Percentiles rank a stretch among this genome's conserved stretches.
Conservation (phyloP, 2,888 invertebrate species). For the Leptopterna dolabrata region DNA sequence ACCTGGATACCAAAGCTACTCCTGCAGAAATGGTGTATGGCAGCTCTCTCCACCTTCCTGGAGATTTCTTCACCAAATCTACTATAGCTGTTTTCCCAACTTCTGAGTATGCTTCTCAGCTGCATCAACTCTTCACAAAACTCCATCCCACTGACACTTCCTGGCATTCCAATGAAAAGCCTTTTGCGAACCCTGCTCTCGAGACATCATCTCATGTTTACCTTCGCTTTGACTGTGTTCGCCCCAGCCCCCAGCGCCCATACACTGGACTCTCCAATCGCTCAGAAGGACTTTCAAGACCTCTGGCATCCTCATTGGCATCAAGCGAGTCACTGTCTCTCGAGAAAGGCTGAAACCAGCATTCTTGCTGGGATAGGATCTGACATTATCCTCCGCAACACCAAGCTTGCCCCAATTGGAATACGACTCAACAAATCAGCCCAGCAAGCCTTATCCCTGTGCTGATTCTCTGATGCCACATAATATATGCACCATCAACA, state of each 20-base stretch:
- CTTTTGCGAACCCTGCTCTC: constrained; percentile 11
- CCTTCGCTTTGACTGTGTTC: constrained; percentile 49
- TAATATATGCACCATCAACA: neutral
- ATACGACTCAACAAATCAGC: neutral
- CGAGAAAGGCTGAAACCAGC: neutral
- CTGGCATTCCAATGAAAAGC: neutral
- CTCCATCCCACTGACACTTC: neutral
- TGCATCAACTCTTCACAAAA: neutral
- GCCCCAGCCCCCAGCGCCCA: constrained; percentile 35
- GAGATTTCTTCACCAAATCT: neutral
- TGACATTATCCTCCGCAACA: neutral
- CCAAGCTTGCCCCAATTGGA: neutral
- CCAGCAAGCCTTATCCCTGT: neutral
- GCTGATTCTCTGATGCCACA: neutral
- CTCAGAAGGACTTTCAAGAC: neutral
- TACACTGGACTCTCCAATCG: constrained; percentile 38
- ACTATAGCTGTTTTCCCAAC: neutral
- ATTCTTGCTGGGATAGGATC: neutral
- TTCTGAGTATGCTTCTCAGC: neutral
- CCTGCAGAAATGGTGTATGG: constrained; percentile 23
- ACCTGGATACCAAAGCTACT: neutral
- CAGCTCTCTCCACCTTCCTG: neutral
- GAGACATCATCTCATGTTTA: constrained; percentile 54
- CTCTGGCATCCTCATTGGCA: neutral
- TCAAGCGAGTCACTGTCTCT: neutral